Percentiles rank a stretch among this genome's conserved stretches.
Evolutionary conservation across 2,113 vertebrate genomes (phyloP).

Genomic region (Dipodomys ordii): DNA sequence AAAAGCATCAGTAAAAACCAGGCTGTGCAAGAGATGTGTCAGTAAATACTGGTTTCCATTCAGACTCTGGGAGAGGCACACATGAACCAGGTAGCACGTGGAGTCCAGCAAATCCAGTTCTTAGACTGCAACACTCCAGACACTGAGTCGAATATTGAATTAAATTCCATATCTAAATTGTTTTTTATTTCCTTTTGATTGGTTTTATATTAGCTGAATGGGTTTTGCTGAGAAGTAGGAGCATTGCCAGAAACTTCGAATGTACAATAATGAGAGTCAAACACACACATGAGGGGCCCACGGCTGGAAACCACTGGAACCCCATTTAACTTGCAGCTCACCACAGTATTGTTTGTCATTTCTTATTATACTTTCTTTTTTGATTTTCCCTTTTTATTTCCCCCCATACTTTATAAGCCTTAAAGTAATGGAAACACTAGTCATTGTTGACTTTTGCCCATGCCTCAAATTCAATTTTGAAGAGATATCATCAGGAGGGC

Average conservation of each 20-base stretch:
- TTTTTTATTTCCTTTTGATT: conserved; percentile 14
- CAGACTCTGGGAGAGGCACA: neutral
- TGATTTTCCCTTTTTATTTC: conserved; percentile 39
- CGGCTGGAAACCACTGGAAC: neutral
- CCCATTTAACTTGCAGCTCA: conserved; percentile 41
- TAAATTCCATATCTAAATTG: conserved; percentile 51
- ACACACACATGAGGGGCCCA: neutral
- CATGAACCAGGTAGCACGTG: neutral
- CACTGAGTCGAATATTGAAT: conserved; percentile 32
- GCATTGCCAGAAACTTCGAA: conserved; percentile 13
- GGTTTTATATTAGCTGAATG: conserved; percentile 32
- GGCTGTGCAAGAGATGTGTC: neutral
- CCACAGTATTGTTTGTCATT: conserved; percentile 44
- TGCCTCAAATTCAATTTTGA: conserved; percentile 76
- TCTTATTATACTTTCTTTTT: conserved; percentile 60
- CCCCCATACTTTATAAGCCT: conserved; percentile 64
- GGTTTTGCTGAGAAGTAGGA: conserved; percentile 45
- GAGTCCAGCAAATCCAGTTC: neutral
- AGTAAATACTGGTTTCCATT: neutral
- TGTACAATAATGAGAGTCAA: neutral
- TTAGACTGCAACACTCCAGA: conserved; percentile 5
- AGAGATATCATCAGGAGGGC: conserved; percentile 60
- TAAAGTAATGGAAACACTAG: conserved; percentile 76
- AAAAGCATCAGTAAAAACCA: neutral
- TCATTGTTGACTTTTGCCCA: conserved; percentile 75